Evolutionary conservation across 2,797 vertebrate species (phyloP), one percentile per base, ranked within the genome.

Genomic region (Cynodonichthys magdalenae): DNA sequence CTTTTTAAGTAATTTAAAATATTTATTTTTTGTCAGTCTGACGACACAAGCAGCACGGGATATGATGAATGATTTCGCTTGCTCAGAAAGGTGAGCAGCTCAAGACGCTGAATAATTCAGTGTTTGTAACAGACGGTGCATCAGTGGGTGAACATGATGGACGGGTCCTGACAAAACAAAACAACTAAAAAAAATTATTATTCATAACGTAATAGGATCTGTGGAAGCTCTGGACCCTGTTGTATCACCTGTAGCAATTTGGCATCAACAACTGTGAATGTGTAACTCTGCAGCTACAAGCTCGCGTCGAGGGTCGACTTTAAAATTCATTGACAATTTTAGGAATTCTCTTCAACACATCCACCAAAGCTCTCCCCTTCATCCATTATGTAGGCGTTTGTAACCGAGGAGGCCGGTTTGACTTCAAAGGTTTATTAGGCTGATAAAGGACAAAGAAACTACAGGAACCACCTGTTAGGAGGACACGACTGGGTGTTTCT

Each of bases 81-180:
- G 74, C 70, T 83, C 71, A 74, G 93, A 93, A 93, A 94, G 89
- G 85, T 85, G 93, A 95, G 88, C 88, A 80, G 83, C 80, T 27
- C 19, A 36, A 66, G 61, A 60, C 67, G 17, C 80, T 95, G 61
- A 94, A 95, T 94, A 92, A 95, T 95, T 95, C 85, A 95, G 81
- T 51, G 79, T 89, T 89, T 86, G 90, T 94, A 94, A 94, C 93
- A 95, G 93, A 93, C 89, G 89, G 91, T 78, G 91, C 83, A 73
- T 31, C 5, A 5, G 28, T 36, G 59, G 56, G 5, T 66, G 28
- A 70, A 75, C 67, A 66, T 36, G 81, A 75, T 74, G 90, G 84
- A 91, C 81, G 55, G 85, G 19, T 53, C 50, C 72, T 84, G 86
- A 76, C 86, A 90, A 87, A 92, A 89, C 85, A 91, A 80, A 10